Evolutionary conservation across 1,140 invertebrate genomes (phyloP).

Genomic region (Drosophila simulans): DNA sequence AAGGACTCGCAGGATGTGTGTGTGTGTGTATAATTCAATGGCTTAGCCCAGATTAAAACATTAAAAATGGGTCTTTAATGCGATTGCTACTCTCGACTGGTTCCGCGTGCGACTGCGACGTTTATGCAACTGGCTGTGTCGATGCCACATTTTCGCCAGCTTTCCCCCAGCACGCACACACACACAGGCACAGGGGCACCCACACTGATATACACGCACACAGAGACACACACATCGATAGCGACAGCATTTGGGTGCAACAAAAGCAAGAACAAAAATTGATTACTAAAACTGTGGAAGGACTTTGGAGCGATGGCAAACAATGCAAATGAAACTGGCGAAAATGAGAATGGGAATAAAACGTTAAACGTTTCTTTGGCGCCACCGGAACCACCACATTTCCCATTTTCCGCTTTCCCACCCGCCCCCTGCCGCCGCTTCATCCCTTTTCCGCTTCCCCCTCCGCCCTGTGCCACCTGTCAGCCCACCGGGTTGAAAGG

Average conservation of each 20-base stretch:
- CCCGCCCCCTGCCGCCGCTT: too few relatives aligned
- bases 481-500: constrained; percentile 1
- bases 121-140: constrained; percentile 57
- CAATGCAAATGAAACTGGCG: constrained; percentile 54
- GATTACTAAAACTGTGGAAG: constrained; percentile 57
- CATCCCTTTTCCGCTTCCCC: background rate
- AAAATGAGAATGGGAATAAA: constrained; percentile 41
- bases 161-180: constrained; percentile 22
- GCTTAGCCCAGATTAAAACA: background rate
- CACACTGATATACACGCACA: constrained; percentile 16
- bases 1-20: constrained; percentile 5
- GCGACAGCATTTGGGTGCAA: constrained; percentile 43
- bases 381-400: constrained; percentile 29
- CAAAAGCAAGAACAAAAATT: constrained; percentile 57
- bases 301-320: constrained; percentile 36
- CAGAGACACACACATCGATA: constrained; percentile 44
- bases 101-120: constrained; percentile 50
- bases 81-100: constrained; percentile 27
- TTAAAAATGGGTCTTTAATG: constrained; percentile 29
- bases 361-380: constrained; percentile 59
- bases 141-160: constrained; percentile 53
- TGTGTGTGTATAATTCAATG: constrained; percentile 16
- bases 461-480: constrained; percentile 2
- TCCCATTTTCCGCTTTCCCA: constrained; percentile 2
- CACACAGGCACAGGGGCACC: constrained; percentile 6